Conservation (phyloP, 2,888 invertebrate genomes). For the Lasioglossum figueresi region DNA sequence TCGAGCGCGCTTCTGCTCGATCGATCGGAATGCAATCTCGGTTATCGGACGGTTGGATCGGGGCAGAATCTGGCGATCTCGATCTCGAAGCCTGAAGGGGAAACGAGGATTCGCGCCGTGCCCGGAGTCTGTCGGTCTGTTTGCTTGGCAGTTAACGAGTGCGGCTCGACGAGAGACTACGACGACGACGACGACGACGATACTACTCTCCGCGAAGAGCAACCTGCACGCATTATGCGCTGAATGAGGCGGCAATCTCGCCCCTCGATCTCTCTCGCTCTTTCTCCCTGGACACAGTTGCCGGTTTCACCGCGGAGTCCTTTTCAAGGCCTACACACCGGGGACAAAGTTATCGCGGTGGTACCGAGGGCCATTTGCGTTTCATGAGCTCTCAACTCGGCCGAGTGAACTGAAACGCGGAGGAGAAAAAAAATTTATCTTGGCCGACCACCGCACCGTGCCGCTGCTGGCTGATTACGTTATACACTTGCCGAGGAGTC, state of each 20-base stretch:
- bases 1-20: slow-evolving; percentile 10
- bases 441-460: slow-evolving; percentile 1
- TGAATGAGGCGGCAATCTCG: slow-evolving; percentile 70
- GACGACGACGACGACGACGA: slow-evolving; percentile 33
- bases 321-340: slow-evolving; percentile 63
- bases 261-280: slow-evolving; percentile 62
- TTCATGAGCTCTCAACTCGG: slow-evolving; percentile 58
- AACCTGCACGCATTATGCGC: slow-evolving; percentile 71
- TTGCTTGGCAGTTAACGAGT: slow-evolving; percentile 68
- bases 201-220: slow-evolving; percentile 44
- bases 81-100: slow-evolving; percentile 17
- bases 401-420: slow-evolving; percentile 38
- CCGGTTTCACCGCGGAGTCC: slow-evolving; percentile 44
- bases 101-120: slow-evolving; percentile 35
- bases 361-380: slow-evolving; percentile 62
- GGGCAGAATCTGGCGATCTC: slow-evolving; percentile 7
- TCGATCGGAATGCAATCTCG: slow-evolving; percentile 23
- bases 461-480: slow-evolving; percentile 37
- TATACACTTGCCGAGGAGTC: slow-evolving; percentile 17
- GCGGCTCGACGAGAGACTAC: slow-evolving; percentile 34
- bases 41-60: slow-evolving; percentile 34
- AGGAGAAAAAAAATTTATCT: slow-evolving; percentile 55
- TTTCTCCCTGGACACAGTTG: slow-evolving; percentile 59
- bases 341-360: slow-evolving; percentile 63
- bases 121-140: slow-evolving; percentile 62